A percentile compares a stretch with the other conserved stretches of the same genome.
Conservation (phyloP, 2,113 vertebrate genomes). For the Lucifuga dentata region DNA sequence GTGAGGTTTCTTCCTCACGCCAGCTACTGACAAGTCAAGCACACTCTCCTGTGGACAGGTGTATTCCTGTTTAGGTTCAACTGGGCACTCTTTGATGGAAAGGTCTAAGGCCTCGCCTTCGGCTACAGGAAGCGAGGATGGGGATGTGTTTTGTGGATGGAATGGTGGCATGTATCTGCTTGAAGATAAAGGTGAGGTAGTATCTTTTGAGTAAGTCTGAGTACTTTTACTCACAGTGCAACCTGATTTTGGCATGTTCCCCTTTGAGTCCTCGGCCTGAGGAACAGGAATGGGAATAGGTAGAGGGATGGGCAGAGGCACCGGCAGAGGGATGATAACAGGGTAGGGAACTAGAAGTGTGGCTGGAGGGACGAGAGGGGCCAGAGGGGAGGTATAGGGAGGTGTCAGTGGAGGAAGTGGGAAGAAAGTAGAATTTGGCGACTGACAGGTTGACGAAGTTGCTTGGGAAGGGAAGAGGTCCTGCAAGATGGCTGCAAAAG, state of each 20-base stretch:
- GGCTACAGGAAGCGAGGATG: conserved; percentile 49
- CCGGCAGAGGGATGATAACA: conserved; percentile 93
- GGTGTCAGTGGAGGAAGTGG: conserved; percentile 83
- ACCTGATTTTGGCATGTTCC: conserved; percentile 82
- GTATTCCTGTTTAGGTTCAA: conserved; percentile 80
- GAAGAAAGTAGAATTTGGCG: conserved; percentile 76
- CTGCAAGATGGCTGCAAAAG: conserved; percentile 92
- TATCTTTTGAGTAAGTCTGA: conserved; percentile 82
- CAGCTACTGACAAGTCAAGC: conserved; percentile 90
- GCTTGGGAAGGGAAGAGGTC: conserved; percentile 91
- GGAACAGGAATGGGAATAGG: conserved; percentile 90
- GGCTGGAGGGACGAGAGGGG: conserved; percentile 92
- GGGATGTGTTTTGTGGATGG: conserved; percentile 41
- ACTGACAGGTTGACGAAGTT: conserved; percentile 84
- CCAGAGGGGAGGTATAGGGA: conserved; percentile 88
- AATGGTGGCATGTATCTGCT: conserved; percentile 29
- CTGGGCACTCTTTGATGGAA: conserved; percentile 86
- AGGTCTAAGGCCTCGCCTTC: conserved; percentile 94
- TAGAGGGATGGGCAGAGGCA: conserved; percentile 94
- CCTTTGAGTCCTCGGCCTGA: conserved; percentile 86
- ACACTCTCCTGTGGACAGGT: conserved; percentile 85
- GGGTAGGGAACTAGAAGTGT: conserved; percentile 96
- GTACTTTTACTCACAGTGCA: conserved; percentile 88
- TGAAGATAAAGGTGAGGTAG: conserved; percentile 58
- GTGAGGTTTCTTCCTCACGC: conserved; percentile 81